Evolutionary conservation across 2,113 vertebrate genomes (phyloP), one percentile per base, ranked within the genome.

Genomic region (Blennius ocellaris): DNA sequence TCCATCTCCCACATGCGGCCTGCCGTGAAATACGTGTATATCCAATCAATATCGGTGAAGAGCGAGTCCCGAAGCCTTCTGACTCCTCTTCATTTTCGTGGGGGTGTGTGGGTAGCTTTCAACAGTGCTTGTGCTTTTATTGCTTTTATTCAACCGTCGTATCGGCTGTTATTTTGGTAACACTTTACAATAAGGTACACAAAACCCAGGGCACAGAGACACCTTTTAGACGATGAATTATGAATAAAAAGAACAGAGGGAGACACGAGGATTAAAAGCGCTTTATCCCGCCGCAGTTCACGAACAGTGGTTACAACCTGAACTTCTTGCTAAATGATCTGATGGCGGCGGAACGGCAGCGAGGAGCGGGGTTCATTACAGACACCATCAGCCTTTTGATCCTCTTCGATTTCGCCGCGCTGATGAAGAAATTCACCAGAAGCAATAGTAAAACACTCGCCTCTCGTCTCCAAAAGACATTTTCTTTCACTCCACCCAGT

Each of bases 31-130:
- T 78, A 56, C 77, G 76, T 78, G 73, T 85, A 50, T 82, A 81
- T 84, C 85, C 86, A 90, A 88, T 93, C 90, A 81, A 90, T 93
- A 90, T 15, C 44, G 74, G 77, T 66, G 80, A 81, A 82, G 87
- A 90, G 84, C 79, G 79, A 10, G 74, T 86, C 81, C 85, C 75
- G 68, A 21, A 87, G 75, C 82, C 80, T 89, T 85, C 86, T 90
- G 76, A 90, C 88, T 91, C 90, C 83, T 92, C 92, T 91, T 83
- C 82, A 77, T 89, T 87, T 87, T 81, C 89, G 87, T 90, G 90
- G 89, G 88, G 75, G 82, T 90, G 87, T 89, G 89, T 87, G 81
- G 91, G 89, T 85, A n/a, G 87, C 85, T 84, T 80, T 90, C 79
- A 84, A 81, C 84, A 70, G 81, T 16, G 84, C 89, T 85, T 81